Evolutionary conservation across 53 echinoderm and acorn worm species (phyloP).

Genomic region (Glandiceps talaboti): DNA sequence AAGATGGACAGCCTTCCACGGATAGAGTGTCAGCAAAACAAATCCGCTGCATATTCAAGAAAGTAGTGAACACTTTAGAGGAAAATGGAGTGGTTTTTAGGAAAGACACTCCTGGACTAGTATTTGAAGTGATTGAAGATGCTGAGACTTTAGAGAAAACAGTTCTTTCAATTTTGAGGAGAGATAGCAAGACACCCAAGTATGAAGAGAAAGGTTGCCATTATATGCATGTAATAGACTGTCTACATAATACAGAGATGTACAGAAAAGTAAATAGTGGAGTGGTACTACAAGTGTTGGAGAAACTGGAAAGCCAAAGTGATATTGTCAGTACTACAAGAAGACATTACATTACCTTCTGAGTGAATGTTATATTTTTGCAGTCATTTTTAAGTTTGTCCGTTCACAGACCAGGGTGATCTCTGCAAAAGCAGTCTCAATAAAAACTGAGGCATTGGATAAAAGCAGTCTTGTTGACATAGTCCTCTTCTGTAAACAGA

Average conservation of each 20-base stretch:
- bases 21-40: constrained; percentile 13
- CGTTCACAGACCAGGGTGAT: too few species aligned
- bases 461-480: too few species aligned
- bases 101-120: constrained; percentile 25
- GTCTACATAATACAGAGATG: constrained; percentile 25
- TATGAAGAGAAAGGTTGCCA: constrained; percentile 66
- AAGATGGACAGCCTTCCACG: constrained; percentile 1
- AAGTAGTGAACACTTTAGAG: constrained; percentile 36
- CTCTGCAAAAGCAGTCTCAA: too few species aligned
- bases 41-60: constrained; percentile 39
- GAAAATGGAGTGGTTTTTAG: constrained; percentile 45
- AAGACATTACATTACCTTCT: constrained; percentile 49
- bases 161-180: neutral
- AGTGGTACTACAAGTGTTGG: neutral
- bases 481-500: too few species aligned
- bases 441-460: too few species aligned
- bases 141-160: neutral
- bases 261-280: constrained; percentile 4
- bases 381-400: too few species aligned
- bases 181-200: neutral
- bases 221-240: constrained; percentile 50
- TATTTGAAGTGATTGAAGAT: constrained; percentile 28
- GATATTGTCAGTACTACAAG: constrained; percentile 54
- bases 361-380: too few species aligned
- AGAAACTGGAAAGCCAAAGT: constrained; percentile 40